Base-by-base conservation (phyloP, 2,888 invertebrate genomes). In the Ophonus ardosiacus region DNA sequence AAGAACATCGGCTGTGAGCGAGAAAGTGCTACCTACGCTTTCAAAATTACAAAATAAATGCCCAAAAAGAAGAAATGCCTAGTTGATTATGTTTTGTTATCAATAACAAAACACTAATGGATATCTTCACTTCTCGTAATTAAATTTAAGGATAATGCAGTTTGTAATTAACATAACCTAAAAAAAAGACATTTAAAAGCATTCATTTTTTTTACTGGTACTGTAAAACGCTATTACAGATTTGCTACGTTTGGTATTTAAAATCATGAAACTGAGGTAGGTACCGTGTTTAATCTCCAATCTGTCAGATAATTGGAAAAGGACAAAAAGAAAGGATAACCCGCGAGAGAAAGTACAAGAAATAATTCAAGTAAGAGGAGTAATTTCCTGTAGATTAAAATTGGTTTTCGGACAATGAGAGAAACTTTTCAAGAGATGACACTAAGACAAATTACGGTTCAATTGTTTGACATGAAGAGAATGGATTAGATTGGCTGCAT, bases 321-420 rank as follows among this genome's bases (percentile, higher is more conserved):
- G 24, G 31, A 31, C 24, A 68, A 65, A 24, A 65, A 65, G 18
- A 65, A 65, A 13, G 43, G 15, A 31, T 31, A 68, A 68, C 38
- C 0, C 31, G 31, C 1, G 5, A 24, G 68, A 68, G 68, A 68
- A 68, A 68, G 68, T 68, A 7, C 68, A 68, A 68, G 68, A 68
- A 68, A 13, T 38, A 68, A 68, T 68, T n/a, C 15, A 68, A 65
- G 31, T 65, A 65, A 38, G 31, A 68, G 68, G n/a, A 38, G 38
- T 31, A 68, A 38, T n/a, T 31, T 31, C n/a, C 15, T 13, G 15
- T 38, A 13, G 31, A 68, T 68, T 68, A 40, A 68, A 68, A 68
- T 68, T 68, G 68, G 68, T 38, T 68, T 68, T 68, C 68, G 68
- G 68, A 68, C 68, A 68, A 68, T 68, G 68, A 68, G 68, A 68